Base-by-base conservation (phyloP, 2,113 vertebrate species). In the Chlamydotis undulata region DNA sequence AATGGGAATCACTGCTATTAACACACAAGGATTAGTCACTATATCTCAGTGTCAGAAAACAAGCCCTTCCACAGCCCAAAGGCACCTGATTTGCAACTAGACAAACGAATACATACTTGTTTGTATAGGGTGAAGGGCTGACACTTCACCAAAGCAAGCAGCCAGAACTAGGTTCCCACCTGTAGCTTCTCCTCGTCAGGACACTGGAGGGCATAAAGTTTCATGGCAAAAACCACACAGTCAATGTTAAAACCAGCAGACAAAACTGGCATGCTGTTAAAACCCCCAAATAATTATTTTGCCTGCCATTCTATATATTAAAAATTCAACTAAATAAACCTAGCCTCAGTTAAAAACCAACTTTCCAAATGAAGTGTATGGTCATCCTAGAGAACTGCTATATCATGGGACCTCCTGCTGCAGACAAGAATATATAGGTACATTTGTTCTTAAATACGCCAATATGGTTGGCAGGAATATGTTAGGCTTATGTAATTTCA, bases 321-420 rank as follows among this genome's bases (percentile, higher is more conserved):
- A 95, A 91, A 94, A 91, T 94, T 77, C 75, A 96, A 94, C 77
- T 67, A 53, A 76, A 65, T 43, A 52, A 61, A 56, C 69, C 92
- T 91, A 96, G 93, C 59, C 80, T 94, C 96, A 83, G 83, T 71
- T 97, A 87, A 97, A 93, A 97, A 92, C 93, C 82, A 91, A 75
- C 97, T 96, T 89, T 94, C 94, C 53, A 17, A 33, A 80, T 87
- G 93, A 96, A 92, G 83, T 77, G 39, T 94, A 81, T 25, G 87
- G 83, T 83, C 95, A 97, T 74, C 92, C 97, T 84, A 91, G 69
- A 87, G 73, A 97, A 82, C 94, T 91, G 96, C 55, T 96, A 19
- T 74, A 88, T 87, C 93, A 78, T 31, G 71, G 97, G 97, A 97
- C 96, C 97, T 97, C 96, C 97, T 96, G 96, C 97, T 97, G 97